Evolutionary conservation across 2,113 vertebrate species (phyloP), one percentile per base, ranked within the genome.

Genomic region (Muntiacus muntjak): DNA sequence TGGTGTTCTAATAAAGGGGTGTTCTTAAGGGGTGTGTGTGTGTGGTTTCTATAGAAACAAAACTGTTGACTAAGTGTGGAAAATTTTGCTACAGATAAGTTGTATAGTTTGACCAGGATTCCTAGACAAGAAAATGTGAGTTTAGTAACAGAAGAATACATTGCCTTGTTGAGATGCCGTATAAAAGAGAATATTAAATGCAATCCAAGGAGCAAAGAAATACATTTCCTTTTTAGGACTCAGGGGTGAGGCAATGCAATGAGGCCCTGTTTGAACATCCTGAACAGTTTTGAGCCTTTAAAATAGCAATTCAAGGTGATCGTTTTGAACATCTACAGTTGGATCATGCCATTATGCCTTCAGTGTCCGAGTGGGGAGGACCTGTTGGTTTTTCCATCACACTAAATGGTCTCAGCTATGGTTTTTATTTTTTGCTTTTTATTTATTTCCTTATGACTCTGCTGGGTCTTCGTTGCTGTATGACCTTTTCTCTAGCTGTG

Each of bases 141-240:
- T 85, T 94, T 30, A 55, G 58, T 90, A 71, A 71, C 17, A 60
- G 40, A 96, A 90, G 82, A 60, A 60, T 62, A 93, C 8, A 14
- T 13, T 25, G n/a, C 60, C 45, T 14, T 47, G n/a, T 47, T 92
- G 79, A 87, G 84, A 87, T 85, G 86, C 76, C 60, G 43, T 91
- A 79, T 91, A 86, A 47, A 96, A 93, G 86, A 89, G 60, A 93
- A 43, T 95, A 67, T 57, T 95, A 40, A 14, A 7, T 92, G 58
- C 55, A 67, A 28, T 84, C 54, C 26, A 57, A 84, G 33, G 17
- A 40, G 47, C 79, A 95, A 90, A 84, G 57, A 95, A 88, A 83
- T 45, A 78, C 74, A 28, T 91, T 95, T 94, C 95, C 94, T 87
- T 96, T 79, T 90, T 64, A 94, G 84, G 79, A 47, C 86, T 47